phyloP scores from a whole-genome alignment of 2,888 invertebrate species.

The Chymomyza caudatula region DNA sequence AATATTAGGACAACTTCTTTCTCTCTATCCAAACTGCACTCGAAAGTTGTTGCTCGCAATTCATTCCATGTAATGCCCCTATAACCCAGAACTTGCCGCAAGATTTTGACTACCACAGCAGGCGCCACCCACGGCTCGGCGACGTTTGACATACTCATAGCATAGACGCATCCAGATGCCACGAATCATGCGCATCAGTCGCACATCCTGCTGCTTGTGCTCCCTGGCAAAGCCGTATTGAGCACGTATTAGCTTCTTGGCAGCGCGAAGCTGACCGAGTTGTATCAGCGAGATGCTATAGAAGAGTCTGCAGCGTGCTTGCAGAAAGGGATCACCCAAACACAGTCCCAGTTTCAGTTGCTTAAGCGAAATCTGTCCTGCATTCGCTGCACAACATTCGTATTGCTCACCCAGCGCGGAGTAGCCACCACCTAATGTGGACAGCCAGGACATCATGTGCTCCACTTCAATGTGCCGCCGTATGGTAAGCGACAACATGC shows the following conservation, averaged over 20 bases:
- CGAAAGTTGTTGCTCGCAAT: too few species aligned
- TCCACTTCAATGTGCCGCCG: slow-evolving; percentile 87
- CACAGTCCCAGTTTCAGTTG: slow-evolving; percentile 90
- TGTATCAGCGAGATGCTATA: slow-evolving; percentile 93
- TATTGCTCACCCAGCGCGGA: slow-evolving; percentile 96
- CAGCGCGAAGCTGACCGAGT: slow-evolving; percentile 82
- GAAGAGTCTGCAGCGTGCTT: slow-evolving; percentile 91
- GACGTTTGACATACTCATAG: slow-evolving; percentile 69
- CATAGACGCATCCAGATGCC: slow-evolving; percentile 92
- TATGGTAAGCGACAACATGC: slow-evolving; percentile 78
- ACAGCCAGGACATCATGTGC: slow-evolving; percentile 94
- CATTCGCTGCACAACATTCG: slow-evolving; percentile 87
- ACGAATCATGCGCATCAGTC: slow-evolving; percentile 88
- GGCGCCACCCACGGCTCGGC: not conserved
- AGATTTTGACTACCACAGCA: not conserved
- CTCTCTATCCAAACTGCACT: too few species aligned
- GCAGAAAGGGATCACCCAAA: slow-evolving; percentile 89
- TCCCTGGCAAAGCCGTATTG: slow-evolving; percentile 79
- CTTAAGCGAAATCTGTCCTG: slow-evolving; percentile 90
- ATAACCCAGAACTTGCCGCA: not conserved
- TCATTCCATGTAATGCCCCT: not conserved
- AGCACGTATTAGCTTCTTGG: slow-evolving; percentile 82
- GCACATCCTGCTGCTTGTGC: slow-evolving; percentile 79
- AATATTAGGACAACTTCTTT: too few species aligned
- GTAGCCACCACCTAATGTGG: slow-evolving; percentile 97